Base-by-base conservation (phyloP, 2,888 invertebrate species). In the Pollenia griseotomentosa region DNA sequence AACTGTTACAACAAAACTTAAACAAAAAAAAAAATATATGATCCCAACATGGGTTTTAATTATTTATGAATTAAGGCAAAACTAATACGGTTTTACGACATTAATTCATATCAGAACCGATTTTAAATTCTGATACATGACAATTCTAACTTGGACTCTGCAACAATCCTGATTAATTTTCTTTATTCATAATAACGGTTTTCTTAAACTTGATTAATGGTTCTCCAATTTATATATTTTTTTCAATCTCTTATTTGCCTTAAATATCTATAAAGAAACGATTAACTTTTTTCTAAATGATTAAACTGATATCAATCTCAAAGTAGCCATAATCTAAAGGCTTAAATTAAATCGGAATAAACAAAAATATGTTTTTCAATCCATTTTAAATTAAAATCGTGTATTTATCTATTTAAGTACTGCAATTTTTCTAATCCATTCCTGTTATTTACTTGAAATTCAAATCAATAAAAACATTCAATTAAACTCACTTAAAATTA, bases 401-500 rank as follows among this genome's bases (percentile, higher is more conserved):
- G 46, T 12, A 23, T 14, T 46, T 46, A 11, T 48, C 16, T 16
- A 4, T n/a, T 14, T 7, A 2, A 23, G 23, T 23, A 8, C 14
- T 68, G 2, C n/a, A 16, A 19, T 55, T 48, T 59, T 75, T 44
- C 19, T 33, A 70, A 71, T 71, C 78, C 65, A 66, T 57, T 79
- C 65, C 51, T 51, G 57, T 65, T 75, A 61, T 61, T 65, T 71
- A 55, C 53, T 66, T 12, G n/a, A 79, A 65, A 79, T 44, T 66
- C 66, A 80, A 79, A 84, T 79, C 74, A 51, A 61, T 74, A 75
- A 42, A 82, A 75, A 68, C 59, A 61, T 70, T 83, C 73, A 73
- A 61, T 84, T 66, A 73, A 79, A 53, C 51, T 73, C 73, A 59
- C 9, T 59, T 73, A 73, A 68, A 68, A 68, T 73, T 66, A 73